Evolutionary conservation across 2,888 invertebrate genomes (phyloP), one percentile per base, ranked within the genome.

Genomic region (Ornithoptera priamus): DNA sequence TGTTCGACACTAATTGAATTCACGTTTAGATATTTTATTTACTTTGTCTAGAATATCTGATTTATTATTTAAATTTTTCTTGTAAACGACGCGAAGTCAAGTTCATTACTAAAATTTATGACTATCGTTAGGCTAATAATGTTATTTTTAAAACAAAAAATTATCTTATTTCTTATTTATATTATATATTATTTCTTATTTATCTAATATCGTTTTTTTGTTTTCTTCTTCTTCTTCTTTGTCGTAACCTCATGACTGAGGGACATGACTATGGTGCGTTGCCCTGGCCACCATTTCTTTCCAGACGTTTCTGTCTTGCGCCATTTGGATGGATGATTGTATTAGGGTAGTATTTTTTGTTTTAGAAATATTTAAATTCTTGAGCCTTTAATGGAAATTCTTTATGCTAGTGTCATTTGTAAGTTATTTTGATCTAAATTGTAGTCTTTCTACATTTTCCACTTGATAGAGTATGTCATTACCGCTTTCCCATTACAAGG

Each of bases 401-500:
- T 30, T 3, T 30, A 30, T 30, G 30, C 30, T 30, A 46, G 2
- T 46, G 15, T 6, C 0, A 5, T 50, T 50, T 50, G 17, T 12
- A 3, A 12, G 1, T 3, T 6, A 17, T 50, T 50, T 18, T 50
- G 5, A 15, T 15, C 17, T 50, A 4, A 42, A 42, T 10, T 42
- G 8, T 42, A 3, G 39, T 20, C 12, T 20, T 22, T 42, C 1
- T 22, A 58, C 12, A 58, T 22, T 58, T 58, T 58, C 57, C 57
- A 58, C 20, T 58, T 58, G 24, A 22, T 22, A 22, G 57, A 58
- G 5, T 57, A 10, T 22, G 22, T 58, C n/a, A 24, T 22, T n/a
- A 24, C 57, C 57, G 57, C 12, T 70, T 70, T 65, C 50, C 58
- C 58, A 57, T 66, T 50, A 36, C 62, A 66, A 70, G 69, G 65